Percentiles rank a stretch among this genome's conserved stretches.
These are phyloP conservation scores for Macrophya annulata DNA, from an alignment of 2,888 invertebrate species.

Conservation along the genomic window DNA sequence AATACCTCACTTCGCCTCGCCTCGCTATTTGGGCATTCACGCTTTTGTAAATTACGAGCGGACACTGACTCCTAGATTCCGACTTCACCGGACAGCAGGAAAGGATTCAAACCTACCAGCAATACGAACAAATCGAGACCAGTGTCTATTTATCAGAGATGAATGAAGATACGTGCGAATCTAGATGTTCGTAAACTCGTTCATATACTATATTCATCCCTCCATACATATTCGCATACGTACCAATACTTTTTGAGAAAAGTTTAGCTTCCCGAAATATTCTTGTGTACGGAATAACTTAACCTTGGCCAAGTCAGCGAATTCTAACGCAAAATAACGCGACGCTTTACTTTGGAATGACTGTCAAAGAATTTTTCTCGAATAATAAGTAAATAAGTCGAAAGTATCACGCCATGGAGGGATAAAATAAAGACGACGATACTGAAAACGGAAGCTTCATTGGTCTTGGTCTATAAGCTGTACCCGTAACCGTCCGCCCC, in stretches of 20 bases:
- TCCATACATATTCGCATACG: neutral
- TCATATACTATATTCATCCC: neutral
- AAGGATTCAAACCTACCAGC: neutral
- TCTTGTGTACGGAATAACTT: neutral
- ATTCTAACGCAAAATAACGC: neutral
- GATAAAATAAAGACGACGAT: neutral
- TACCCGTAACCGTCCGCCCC: neutral
- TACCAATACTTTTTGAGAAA: neutral
- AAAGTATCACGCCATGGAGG: neutral
- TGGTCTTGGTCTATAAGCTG: neutral
- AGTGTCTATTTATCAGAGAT: too few relatives aligned
- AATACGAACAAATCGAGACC: constrained; percentile 24
- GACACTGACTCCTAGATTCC: constrained; percentile 42
- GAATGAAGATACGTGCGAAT: neutral
- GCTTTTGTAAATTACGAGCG: constrained; percentile 46
- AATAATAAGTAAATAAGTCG: neutral
- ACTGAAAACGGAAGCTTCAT: constrained; percentile 1
- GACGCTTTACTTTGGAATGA: neutral
- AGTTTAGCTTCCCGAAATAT: constrained; percentile 7
- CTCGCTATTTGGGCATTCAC: constrained; percentile 31
- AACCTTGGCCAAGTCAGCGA: constrained; percentile 1
- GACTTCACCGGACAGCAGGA: neutral
- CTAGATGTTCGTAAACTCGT: neutral
- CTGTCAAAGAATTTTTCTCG: neutral
- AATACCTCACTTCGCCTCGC: constrained; percentile 23